Conservation (phyloP, 2,888 invertebrate genomes). For the Drosophila prostipennis region DNA sequence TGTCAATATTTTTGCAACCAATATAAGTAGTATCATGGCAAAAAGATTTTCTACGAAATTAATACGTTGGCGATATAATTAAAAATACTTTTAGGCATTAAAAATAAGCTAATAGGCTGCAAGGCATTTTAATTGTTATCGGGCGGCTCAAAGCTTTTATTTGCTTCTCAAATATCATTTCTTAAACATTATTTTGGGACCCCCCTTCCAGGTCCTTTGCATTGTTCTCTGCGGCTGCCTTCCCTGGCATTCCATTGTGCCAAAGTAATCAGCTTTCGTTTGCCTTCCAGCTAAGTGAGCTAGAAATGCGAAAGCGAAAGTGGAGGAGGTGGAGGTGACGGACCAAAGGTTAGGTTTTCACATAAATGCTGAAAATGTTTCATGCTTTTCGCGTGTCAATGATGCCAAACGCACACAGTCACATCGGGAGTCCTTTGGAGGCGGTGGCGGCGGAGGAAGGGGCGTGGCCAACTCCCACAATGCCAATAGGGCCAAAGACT, state of each 20-base stretch:
- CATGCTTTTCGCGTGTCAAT: slow-evolving; percentile 55
- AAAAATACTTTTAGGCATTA: too few species aligned
- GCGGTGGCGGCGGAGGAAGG: too few species aligned
- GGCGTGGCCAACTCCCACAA: slow-evolving; percentile 14
- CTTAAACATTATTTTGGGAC: slow-evolving; percentile 2
- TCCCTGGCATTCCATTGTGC: slow-evolving; percentile 13
- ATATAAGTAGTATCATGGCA: neutral
- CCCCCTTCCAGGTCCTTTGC: slow-evolving; percentile 2
- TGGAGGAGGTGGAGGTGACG: slow-evolving; percentile 8
- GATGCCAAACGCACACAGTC: slow-evolving; percentile 29
- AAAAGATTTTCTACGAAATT: neutral
- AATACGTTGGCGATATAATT: neutral
- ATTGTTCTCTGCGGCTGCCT: slow-evolving; percentile 1
- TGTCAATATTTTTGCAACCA: neutral
- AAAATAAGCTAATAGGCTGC: too few species aligned
- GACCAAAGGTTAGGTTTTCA: slow-evolving; percentile 36
- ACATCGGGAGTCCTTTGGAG: neutral
- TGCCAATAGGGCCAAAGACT: slow-evolving; percentile 8
- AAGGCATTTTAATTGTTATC: neutral
- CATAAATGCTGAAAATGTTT: slow-evolving; percentile 57
- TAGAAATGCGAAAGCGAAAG: neutral
- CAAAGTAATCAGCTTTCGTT: slow-evolving; percentile 29
- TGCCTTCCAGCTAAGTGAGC: slow-evolving; percentile 26
- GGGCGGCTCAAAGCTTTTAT: neutral
- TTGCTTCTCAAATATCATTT: neutral